Conservation (phyloP, 2,888 invertebrate species). For the Helobdella robusta region DNA sequence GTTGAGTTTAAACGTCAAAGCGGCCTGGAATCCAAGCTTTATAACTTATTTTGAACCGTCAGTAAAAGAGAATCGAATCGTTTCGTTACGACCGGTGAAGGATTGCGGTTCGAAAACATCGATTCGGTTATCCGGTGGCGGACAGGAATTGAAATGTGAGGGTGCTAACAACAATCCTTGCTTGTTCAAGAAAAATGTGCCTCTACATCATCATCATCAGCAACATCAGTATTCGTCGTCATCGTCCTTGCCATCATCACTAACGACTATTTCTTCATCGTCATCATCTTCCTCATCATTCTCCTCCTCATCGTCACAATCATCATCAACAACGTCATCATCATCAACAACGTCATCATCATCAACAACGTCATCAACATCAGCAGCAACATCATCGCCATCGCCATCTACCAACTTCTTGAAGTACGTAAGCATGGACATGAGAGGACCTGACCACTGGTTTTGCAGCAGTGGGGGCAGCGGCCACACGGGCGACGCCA, state of each 20-base stretch:
- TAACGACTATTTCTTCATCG: neutral
- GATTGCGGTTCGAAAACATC: slow-evolving; percentile 29
- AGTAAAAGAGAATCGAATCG: slow-evolving; percentile 23
- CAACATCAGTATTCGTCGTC: neutral
- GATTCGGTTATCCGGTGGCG: slow-evolving; percentile 25
- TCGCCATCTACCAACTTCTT: no score
- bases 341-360: neutral
- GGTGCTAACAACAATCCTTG: slow-evolving; percentile 29
- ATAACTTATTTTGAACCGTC: slow-evolving; percentile 30
- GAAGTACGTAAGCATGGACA: slow-evolving; percentile 31
- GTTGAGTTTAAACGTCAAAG: slow-evolving; percentile 27
- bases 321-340: neutral
- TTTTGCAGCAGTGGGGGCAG: slow-evolving; percentile 24
- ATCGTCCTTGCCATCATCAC: neutral
- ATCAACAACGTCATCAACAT: neutral
- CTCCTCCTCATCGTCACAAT: no score
- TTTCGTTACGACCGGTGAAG: slow-evolving; percentile 24
- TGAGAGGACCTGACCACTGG: slow-evolving; percentile 27
- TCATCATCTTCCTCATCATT: slow-evolving; percentile 7
- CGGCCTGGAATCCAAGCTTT: slow-evolving; percentile 33
- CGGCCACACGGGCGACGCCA: slow-evolving; percentile 21
- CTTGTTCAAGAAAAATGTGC: slow-evolving; percentile 29
- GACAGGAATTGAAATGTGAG: slow-evolving; percentile 29
- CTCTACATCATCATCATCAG: slow-evolving; percentile 6
- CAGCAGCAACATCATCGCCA: slow-evolving; percentile 1